phyloP scores from a whole-genome alignment of 2,113 vertebrate species.

The Glaucomys volans region DNA sequence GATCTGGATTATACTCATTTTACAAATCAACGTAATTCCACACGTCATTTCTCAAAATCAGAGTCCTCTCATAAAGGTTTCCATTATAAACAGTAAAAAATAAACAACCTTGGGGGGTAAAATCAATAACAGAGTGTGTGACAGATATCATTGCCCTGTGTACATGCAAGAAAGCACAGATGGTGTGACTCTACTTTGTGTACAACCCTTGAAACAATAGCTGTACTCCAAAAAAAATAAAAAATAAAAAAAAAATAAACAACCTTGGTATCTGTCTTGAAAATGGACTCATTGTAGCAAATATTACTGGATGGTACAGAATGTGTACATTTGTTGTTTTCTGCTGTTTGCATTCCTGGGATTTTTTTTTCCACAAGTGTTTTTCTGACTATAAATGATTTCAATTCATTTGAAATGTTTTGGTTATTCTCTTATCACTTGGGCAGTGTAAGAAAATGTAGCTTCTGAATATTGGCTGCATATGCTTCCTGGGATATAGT shows the following conservation, averaged over 20 bases:
- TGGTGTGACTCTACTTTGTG: no score
- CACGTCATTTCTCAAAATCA: conserved; percentile 80
- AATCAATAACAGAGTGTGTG: no score
- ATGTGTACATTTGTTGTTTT: conserved; percentile 59
- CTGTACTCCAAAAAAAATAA: no score
- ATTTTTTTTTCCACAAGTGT: conserved; percentile 73
- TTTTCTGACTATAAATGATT: conserved; percentile 73
- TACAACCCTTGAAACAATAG: no score
- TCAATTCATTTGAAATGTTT: conserved; percentile 68
- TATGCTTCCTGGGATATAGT: background rate
- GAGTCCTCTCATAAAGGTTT: conserved; percentile 89
- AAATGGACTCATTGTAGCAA: conserved; percentile 85
- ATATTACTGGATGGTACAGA: conserved; percentile 81
- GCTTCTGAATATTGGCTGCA: conserved; percentile 57
- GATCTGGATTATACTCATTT: conserved; percentile 76
- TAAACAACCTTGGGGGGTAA: background rate
- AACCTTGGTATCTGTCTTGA: conserved; percentile 78
- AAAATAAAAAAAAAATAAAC: background rate
- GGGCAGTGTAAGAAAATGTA: conserved; percentile 82
- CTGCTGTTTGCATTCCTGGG: conserved; percentile 65
- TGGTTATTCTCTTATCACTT: conserved; percentile 63
- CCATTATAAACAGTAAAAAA: conserved; percentile 86
- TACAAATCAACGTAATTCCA: conserved; percentile 83
- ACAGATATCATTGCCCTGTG: no score
- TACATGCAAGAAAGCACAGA: no score